Conservation (phyloP, 2,888 invertebrate genomes). For the Trilocha varians region DNA sequence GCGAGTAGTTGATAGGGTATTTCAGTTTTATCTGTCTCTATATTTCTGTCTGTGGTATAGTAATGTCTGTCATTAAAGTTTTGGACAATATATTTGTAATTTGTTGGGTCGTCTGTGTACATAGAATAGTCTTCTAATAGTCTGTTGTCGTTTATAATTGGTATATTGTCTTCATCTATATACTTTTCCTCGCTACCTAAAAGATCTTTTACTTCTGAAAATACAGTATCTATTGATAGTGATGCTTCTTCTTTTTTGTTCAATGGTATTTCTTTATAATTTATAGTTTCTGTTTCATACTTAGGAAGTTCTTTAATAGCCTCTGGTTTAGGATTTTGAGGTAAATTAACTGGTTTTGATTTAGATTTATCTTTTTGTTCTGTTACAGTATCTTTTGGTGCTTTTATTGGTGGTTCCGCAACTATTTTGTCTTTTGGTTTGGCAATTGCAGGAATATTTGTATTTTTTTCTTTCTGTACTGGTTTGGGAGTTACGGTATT, state of each 20-base stretch:
- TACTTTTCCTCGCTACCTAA: background rate
- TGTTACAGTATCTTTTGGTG: no score
- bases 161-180: constrained; percentile 23
- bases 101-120: constrained; percentile 36
- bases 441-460: no score
- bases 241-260: background rate
- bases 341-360: no score
- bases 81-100: constrained; percentile 25
- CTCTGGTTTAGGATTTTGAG: no score
- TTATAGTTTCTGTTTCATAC: no score
- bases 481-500: no score
- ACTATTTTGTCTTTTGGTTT: no score
- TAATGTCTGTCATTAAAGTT: constrained; percentile 35
- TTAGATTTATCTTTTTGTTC: no score
- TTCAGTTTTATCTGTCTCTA: constrained; percentile 5
- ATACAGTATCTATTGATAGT: background rate
- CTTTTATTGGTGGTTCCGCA: no score
- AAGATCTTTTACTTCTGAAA: background rate
- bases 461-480: no score
- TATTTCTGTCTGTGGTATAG: constrained; percentile 31
- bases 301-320: no score
- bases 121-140: constrained; percentile 48
- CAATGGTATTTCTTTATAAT: no score
- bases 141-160: constrained; percentile 22
- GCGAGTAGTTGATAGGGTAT: background rate